Evolutionary conservation across 92 coral and sea anemone species (phyloP), one percentile per base, ranked within the genome.

Genomic region (Meandrina meandrites): DNA sequence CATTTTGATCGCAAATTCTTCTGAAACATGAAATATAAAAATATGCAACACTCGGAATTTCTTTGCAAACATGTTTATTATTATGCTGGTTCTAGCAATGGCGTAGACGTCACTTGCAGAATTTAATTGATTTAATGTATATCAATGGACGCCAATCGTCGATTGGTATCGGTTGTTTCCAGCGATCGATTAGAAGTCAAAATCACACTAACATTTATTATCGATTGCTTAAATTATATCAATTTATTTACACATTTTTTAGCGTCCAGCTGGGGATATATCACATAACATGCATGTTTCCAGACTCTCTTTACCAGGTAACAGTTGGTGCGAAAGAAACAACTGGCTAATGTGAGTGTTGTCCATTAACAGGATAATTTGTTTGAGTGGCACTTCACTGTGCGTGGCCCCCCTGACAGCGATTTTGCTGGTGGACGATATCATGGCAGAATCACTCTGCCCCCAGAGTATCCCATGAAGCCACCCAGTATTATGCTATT

Each of bases 381-480:
- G 90, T 97, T 97, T 93, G 99, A 97, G 91, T 97, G 99, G 99
- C 99, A 97, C 87, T 97, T 97, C 79, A 95, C 98, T 15, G 98
- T 97, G 32, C 94, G 98, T 69, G 99, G 99, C 7, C 99, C 99
- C 19, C 97, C 97, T 47, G 99, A 97, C 81, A 97, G 98, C 34
- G 99, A 95, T 54, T 97, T 97, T 97, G 99, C 93, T 10, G 94
- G 96, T 60, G 99, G 99, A 36, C 97, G 99, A 47, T 97, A 95
- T 85, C 99, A 97, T 92, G 99, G 99, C 1, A 90, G 99, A 79
- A 97, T 97, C 54, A 93, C 90, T 60, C 92, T 97, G 7, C 99
- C 99, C 13, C 98, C 99, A 48, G 99, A 97, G 60, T 97, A 97
- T 77, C 99, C 99, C 35, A 97, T 97, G 99, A 97, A 97, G 87